Evolutionary conservation across 2,113 vertebrate genomes (phyloP).

Genomic region (Grammomys dolichurus): DNA sequence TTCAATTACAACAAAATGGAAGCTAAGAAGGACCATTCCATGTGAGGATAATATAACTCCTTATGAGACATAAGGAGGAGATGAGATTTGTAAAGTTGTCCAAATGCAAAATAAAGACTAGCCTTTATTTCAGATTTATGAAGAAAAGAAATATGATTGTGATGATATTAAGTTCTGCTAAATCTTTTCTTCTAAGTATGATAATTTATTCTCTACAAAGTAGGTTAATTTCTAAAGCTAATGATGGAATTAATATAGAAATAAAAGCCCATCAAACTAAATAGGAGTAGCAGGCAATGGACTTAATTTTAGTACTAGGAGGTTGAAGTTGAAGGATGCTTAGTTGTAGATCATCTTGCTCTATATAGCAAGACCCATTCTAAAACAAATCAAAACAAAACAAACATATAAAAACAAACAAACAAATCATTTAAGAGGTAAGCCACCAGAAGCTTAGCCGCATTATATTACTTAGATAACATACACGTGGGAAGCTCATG

Average conservation of each 20-base stretch:
- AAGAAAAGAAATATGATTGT: neutral
- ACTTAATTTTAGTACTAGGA: neutral
- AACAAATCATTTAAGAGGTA: neutral
- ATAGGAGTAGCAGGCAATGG: neutral
- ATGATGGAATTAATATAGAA: neutral
- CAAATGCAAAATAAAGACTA: neutral
- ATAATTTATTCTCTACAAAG: neutral
- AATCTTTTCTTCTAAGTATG: neutral
- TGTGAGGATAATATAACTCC: neutral
- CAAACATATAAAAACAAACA: neutral
- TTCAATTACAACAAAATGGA: neutral
- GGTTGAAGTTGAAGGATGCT: neutral
- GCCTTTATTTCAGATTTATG: neutral
- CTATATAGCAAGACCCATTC: neutral
- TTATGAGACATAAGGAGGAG: neutral
- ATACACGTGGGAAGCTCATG: neutral
- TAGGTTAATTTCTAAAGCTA: neutral
- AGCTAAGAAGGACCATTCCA: neutral
- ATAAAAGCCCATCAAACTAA: neutral
- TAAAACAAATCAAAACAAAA: neutral
- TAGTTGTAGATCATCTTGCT: neutral
- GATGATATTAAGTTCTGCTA: neutral
- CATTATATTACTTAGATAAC: conserved; percentile 8
- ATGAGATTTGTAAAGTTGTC: neutral
- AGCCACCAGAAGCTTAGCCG: neutral